Evolutionary conservation across 2,113 vertebrate species (phyloP).

Genomic region (Jaculus jaculus): DNA sequence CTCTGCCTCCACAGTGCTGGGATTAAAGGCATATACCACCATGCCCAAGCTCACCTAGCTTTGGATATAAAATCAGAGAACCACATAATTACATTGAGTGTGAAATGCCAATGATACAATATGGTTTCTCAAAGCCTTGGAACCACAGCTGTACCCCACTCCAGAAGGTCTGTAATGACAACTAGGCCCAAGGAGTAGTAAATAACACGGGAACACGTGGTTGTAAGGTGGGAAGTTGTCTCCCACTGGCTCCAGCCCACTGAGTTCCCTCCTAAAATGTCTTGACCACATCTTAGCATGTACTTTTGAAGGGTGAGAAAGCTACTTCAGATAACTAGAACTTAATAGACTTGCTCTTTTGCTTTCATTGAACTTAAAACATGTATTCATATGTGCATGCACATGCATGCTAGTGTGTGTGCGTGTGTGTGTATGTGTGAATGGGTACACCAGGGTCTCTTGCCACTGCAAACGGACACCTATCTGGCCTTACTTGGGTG

Average conservation of each 20-base stretch:
- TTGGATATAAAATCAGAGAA: background rate
- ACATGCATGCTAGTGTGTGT: too few relatives aligned
- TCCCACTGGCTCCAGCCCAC: background rate
- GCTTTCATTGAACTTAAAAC: background rate
- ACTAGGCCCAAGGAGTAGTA: background rate
- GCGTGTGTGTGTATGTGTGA: too few relatives aligned
- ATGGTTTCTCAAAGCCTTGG: background rate
- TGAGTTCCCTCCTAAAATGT: conserved; percentile 23
- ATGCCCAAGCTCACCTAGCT: background rate
- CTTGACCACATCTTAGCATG: background rate
- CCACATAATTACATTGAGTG: background rate
- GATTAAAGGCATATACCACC: too few relatives aligned
- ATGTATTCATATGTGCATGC: too few relatives aligned
- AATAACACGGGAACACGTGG: too few relatives aligned
- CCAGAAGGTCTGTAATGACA: background rate
- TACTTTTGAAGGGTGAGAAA: conserved; percentile 3
- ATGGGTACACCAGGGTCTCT: too few relatives aligned
- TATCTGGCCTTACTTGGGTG: too few relatives aligned
- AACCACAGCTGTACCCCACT: background rate
- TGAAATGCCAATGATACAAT: background rate
- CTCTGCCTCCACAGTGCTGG: too few relatives aligned
- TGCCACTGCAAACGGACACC: too few relatives aligned
- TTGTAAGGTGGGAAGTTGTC: background rate
- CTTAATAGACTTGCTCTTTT: background rate
- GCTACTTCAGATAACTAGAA: background rate